Evolutionary conservation across 2,888 invertebrate genomes (phyloP), one percentile per base, ranked within the genome.

Genomic region (Limnephilus rhombicus): DNA sequence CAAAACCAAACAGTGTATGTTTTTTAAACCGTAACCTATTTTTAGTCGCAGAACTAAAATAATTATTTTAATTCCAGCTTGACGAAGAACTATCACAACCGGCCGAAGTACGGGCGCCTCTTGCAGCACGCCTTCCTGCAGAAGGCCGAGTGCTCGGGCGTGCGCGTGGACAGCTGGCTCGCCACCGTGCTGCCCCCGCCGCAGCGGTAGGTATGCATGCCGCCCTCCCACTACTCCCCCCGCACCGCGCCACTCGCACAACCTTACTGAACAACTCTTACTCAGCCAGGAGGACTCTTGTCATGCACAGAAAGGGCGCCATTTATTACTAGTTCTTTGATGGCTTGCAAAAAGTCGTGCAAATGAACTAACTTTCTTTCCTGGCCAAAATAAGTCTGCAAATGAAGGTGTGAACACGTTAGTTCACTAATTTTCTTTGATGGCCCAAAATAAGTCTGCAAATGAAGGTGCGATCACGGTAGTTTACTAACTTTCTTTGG

Each of bases 91-190:
- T 98, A 98, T 95, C 97, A 98, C 95, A 97, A 98, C 94, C 97
- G 99, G 94, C 99, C 99, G 93, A 99, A 99, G 96, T 99, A 99
- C 96, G 98, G 97, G 94, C 98, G 98, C 95, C 97, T 99, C 24
- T 96, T 99, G 95, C 98, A 98, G 94, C 98, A 99, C 95, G 97
- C 98, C 34, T 99, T 99, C 95, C 98, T 99, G 91, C 98, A 97
- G 95, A 97, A 97, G 94, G 98, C 98, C 93, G 98, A 98, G 94
- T 95, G 95, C 12, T 96, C 96, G 94, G 96, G 97, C 94, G 97
- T 97, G 68, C 97, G 97, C 93, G 98, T 99, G 80, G 98, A 98
- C 87, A 97, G 97, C 91, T 99, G 99, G 99, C 99, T 98, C 96
- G 97, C 97, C 41, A 37, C 68, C 53, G 88, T 89, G 83, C 91